Conservation (phyloP, 2,797 vertebrate genomes). For the Spinus olivaceus region DNA sequence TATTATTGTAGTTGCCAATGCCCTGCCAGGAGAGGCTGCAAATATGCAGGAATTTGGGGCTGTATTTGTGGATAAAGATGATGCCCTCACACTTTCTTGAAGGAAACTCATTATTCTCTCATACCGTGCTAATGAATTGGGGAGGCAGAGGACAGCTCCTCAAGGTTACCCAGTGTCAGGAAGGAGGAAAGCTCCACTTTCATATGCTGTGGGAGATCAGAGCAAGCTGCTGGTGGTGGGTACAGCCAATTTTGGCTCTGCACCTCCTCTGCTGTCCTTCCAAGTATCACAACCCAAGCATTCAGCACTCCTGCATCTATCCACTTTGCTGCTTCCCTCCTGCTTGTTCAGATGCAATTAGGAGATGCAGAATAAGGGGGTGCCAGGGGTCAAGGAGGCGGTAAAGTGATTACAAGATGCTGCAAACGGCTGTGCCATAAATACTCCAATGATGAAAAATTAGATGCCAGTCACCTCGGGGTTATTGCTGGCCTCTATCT, state of each 20-base stretch:
- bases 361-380: conserved; percentile 27
- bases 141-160: background rate
- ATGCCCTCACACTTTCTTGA: background rate
- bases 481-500: conserved; percentile 41
- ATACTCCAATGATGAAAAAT: conserved; percentile 32
- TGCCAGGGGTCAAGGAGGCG: conserved; percentile 22
- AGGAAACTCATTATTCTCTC: background rate
- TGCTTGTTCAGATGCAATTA: conserved; percentile 24
- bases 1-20: background rate
- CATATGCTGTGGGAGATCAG: background rate
- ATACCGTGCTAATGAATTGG: background rate
- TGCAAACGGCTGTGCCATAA: conserved; percentile 5
- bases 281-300: conserved; percentile 30
- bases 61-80: background rate
- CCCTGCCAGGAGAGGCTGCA: background rate
- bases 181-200: background rate
- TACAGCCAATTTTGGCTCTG: conserved; percentile 13
- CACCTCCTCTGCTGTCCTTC: conserved; percentile 38
- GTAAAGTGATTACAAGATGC: conserved; percentile 57
- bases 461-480: conserved; percentile 12
- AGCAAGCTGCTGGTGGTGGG: background rate
- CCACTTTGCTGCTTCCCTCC: conserved; percentile 7
- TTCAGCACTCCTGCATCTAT: background rate
- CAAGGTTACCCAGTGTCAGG: conserved; percentile 11
- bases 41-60: background rate